phyloP scores from a whole-genome alignment of 2,888 invertebrate genomes.

The Ptilodon capucinus region DNA sequence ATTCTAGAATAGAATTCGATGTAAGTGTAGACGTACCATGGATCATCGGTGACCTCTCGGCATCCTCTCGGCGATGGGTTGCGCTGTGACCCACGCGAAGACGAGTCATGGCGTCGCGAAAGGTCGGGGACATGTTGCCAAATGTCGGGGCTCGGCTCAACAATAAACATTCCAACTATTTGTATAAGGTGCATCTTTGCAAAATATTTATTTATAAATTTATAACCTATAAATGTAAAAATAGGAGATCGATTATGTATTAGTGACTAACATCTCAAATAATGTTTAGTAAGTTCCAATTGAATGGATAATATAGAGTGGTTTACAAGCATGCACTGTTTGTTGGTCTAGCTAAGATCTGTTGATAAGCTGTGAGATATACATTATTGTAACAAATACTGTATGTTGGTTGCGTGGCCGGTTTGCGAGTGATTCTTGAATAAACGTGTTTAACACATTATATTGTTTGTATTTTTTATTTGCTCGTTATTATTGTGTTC shows the following conservation, averaged over 20 bases:
- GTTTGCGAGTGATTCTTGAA: slow-evolving; percentile 59
- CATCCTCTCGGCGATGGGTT: slow-evolving; percentile 50
- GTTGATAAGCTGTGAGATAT: slow-evolving; percentile 36
- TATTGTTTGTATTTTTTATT: slow-evolving; percentile 63
- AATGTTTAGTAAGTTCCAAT: slow-evolving; percentile 10
- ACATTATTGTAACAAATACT: slow-evolving; percentile 53
- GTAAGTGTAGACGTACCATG: slow-evolving; percentile 25
- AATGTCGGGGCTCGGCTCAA: slow-evolving; percentile 58
- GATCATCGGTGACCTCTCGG: slow-evolving; percentile 49
- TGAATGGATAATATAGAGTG: slow-evolving; percentile 10
- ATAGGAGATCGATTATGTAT: slow-evolving; percentile 20
- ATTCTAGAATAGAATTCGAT: slow-evolving; percentile 28
- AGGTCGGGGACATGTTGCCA: slow-evolving; percentile 73
- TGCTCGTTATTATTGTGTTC: slow-evolving; percentile 33
- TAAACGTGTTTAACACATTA: slow-evolving; percentile 76
- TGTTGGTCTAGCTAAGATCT: slow-evolving; percentile 23
- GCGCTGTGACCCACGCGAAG: slow-evolving; percentile 57
- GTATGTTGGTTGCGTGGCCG: slow-evolving; percentile 59
- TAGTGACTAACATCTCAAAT: slow-evolving; percentile 17
- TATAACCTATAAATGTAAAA: slow-evolving; percentile 22
- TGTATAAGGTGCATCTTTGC: slow-evolving; percentile 49
- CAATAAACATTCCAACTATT: slow-evolving; percentile 70
- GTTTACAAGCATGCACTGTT: slow-evolving; percentile 18
- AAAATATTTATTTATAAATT: slow-evolving; percentile 53
- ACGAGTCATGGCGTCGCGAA: slow-evolving; percentile 58